Evolutionary conservation across 2,113 vertebrate species (phyloP).

Genomic region (Halichoerus grypus): DNA sequence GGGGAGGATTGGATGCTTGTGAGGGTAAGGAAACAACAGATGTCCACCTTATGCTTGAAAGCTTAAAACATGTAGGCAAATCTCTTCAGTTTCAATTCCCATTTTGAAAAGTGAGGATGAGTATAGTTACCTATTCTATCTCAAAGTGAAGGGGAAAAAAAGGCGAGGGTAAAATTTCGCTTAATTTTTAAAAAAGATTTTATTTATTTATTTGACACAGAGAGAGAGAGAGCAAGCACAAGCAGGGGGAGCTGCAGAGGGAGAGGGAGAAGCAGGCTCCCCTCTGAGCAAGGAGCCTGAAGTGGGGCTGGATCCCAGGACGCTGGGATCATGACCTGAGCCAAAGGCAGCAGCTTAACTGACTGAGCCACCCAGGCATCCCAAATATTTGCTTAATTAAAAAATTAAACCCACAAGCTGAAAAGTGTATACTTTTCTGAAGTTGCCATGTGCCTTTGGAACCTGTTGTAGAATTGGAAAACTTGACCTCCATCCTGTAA

Average conservation of each 20-base stretch:
- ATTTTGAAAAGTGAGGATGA: neutral
- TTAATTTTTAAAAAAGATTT: neutral
- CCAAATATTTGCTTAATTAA: conserved; percentile 22
- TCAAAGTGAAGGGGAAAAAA: neutral
- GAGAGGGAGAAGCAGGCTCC: neutral
- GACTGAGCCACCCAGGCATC: neutral
- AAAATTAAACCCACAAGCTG: neutral
- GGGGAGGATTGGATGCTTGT: neutral
- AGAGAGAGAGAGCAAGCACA: neutral
- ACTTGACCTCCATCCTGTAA: neutral
- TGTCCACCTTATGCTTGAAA: neutral
- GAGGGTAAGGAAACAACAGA: neutral
- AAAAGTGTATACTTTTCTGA: neutral
- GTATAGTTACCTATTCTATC: neutral
- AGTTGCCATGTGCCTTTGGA: neutral
- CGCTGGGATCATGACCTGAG: too few relatives aligned
- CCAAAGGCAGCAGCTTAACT: neutral
- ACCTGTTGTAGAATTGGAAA: neutral
- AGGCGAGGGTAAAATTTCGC: neutral
- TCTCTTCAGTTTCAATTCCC: neutral
- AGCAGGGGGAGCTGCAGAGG: neutral
- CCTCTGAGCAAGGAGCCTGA: neutral
- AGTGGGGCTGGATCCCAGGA: neutral
- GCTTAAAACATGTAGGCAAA: neutral
- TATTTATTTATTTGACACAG: neutral